Percentiles rank a stretch among this genome's conserved stretches.
Conservation (phyloP, 1,140 invertebrate genomes). For the Leptinotarsa lineolata region DNA sequence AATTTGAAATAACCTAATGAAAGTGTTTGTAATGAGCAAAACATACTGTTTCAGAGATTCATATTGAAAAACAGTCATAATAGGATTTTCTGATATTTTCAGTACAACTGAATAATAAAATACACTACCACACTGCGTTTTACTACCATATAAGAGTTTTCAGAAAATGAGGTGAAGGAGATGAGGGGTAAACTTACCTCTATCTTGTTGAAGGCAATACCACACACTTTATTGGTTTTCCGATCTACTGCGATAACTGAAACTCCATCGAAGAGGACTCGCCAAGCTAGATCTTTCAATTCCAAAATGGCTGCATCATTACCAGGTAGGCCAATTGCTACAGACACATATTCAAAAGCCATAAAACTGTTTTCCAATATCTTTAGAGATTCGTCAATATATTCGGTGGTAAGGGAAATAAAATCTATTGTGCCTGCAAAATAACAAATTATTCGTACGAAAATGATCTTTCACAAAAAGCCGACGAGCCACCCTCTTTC, state of each 20-base stretch:
- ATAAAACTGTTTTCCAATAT: constrained; percentile 64
- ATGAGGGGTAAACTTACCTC: constrained; percentile 53
- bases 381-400: constrained; percentile 39
- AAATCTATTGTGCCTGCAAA: constrained; percentile 38
- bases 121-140: too few species aligned
- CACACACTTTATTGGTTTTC: constrained; percentile 59
- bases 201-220: constrained; percentile 69
- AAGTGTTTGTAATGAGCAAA: too few species aligned
- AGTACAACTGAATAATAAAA: too few species aligned
- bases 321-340: constrained; percentile 60
- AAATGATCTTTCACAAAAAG: too few species aligned
- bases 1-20: too few species aligned
- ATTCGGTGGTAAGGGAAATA: constrained; percentile 31
- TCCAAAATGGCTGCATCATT: constrained; percentile 63
- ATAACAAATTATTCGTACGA: too few species aligned
- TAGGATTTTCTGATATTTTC: too few species aligned
- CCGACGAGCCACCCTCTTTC: too few species aligned
- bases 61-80: too few species aligned
- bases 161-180: too few species aligned
- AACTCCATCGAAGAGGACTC: constrained; percentile 66
- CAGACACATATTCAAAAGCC: constrained; percentile 61
- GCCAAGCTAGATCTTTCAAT: constrained; percentile 61
- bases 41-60: too few species aligned
- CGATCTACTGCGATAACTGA: constrained; percentile 65
- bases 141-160: too few species aligned